phyloP scores from a whole-genome alignment of 2,797 vertebrate species.

The Spea hammondii region DNA sequence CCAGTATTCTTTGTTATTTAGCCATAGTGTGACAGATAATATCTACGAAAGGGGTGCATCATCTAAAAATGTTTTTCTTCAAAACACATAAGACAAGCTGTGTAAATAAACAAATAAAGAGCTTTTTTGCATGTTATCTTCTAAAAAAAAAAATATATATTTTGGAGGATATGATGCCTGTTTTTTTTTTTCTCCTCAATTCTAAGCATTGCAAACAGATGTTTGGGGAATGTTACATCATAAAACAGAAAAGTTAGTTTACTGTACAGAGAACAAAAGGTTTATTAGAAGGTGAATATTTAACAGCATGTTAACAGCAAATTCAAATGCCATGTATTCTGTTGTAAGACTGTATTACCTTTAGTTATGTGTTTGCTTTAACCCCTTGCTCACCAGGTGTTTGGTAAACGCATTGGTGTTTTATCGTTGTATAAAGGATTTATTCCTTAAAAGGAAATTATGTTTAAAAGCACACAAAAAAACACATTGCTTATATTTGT shows the following conservation, averaged over 20 bases:
- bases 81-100: neutral
- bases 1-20: neutral
- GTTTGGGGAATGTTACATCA: conserved; percentile 26
- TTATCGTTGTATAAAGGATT: no score
- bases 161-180: neutral
- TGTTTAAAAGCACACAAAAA: no score
- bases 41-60: neutral
- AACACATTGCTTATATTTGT: no score
- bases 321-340: conserved; percentile 4
- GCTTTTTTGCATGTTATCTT: neutral
- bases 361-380: neutral
- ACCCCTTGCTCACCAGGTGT: no score
- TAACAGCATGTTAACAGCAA: neutral
- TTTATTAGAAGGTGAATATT: conserved; percentile 1
- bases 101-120: neutral
- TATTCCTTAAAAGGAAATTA: no score
- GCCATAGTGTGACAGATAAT: neutral
- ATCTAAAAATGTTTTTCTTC: neutral
- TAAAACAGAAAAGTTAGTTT: conserved; percentile 23
- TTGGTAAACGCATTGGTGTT: no score
- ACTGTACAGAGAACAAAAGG: conserved; percentile 14
- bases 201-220: conserved; percentile 34
- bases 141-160: neutral
- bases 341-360: neutral
- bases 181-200: conserved; percentile 10